Base-by-base conservation (phyloP, 2,797 vertebrate genomes). In the Craterocephalus amniculus region DNA sequence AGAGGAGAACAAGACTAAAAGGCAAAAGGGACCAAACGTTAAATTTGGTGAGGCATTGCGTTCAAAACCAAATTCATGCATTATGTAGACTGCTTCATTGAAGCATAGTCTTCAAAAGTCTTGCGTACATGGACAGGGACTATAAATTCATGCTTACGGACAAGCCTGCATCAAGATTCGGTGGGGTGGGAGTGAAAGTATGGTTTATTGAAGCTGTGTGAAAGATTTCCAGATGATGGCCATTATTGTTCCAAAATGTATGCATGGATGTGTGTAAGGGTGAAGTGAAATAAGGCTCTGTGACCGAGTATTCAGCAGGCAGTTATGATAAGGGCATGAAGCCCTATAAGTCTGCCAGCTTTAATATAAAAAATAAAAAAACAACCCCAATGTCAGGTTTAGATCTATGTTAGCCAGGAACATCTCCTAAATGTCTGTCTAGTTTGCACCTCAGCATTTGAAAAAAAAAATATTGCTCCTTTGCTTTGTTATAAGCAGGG, bases 71-170 rank as follows among this genome's bases (percentile, higher is more conserved):
- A 56, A 51, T 63, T 86, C 81, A 90, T 93, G 84, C 81, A 91
- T 92, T 78, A 92, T 92, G 83, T 79, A 92, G 85, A 0, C 29
- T 10, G 71, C 74, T 81, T 85, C 76, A 81, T 84, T 85, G 86
- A 86, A 70, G 86, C 76, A 74, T 11, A 69, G 83, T 85, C 83
- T 89, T 89, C 84, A 88, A 90, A 87, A 87, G 76, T 63, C 74
- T 61, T 54, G 61, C 80, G 70, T 66, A 75, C 70, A 75, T 58
- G 58, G 78, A 74, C 63, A 65, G 70, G 80, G 76, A 83, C 72
- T 76, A 63, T 72, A 72, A 83, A 89, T 89, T 84, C 61, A 80
- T 85, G 60, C 69, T 81, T 83, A 66, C 35, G 64, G 74, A 64
- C 7, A 26, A 68, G 77, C 48, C 58, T 2, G 24, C 22, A 65